phyloP scores from a whole-genome alignment of 1,140 invertebrate genomes.

The Nixonia krombeini region DNA sequence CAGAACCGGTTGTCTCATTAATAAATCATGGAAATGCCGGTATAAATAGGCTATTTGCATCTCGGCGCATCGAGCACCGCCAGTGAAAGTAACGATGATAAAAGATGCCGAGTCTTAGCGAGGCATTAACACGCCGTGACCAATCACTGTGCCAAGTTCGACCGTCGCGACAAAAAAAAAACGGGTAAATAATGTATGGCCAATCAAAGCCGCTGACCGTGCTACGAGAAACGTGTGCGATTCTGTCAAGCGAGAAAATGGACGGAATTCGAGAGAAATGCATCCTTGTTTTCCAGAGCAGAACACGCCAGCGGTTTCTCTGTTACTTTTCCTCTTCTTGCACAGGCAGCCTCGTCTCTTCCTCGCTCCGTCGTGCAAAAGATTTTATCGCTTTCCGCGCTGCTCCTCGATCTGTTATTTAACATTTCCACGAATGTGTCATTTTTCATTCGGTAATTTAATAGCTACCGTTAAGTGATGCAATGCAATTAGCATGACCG shows the following conservation, averaged over 20 bases:
- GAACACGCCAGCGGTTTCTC: not conserved
- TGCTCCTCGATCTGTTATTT: too few relatives aligned
- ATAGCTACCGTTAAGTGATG: too few relatives aligned
- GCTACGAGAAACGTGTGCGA: not conserved
- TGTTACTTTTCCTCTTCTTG: not conserved
- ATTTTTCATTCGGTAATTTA: too few relatives aligned
- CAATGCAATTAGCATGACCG: too few relatives aligned
- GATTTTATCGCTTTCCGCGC: too few relatives aligned
- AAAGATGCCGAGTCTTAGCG: not conserved
- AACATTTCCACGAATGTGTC: too few relatives aligned
- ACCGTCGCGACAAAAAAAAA: not conserved
- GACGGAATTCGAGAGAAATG: not conserved
- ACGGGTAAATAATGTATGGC: not conserved
- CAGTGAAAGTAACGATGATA: conserved; percentile 1
- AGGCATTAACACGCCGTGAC: not conserved
- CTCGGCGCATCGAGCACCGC: not conserved
- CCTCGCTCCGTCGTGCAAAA: too few relatives aligned
- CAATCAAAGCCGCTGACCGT: not conserved
- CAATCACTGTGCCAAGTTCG: not conserved
- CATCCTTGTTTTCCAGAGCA: conserved; percentile 1
- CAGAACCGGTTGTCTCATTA: not conserved
- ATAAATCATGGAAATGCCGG: not conserved
- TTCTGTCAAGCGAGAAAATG: conserved; percentile 1
- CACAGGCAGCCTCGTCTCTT: too few relatives aligned
- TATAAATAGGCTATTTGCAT: not conserved